Base-by-base conservation (phyloP, 2,888 invertebrate genomes). In the Melanophora roralis region DNA sequence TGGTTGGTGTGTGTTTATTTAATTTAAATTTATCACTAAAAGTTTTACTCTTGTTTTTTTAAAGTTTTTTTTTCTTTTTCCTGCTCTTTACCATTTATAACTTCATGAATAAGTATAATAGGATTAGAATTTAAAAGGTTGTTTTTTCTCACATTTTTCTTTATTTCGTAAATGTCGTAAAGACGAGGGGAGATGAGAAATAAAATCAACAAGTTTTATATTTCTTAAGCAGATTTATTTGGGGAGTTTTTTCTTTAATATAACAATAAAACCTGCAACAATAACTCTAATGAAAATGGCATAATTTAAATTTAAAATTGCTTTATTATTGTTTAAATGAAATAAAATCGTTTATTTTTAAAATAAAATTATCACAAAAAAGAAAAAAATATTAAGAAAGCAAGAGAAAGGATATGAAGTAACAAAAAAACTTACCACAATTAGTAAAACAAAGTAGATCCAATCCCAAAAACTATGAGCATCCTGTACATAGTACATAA, bases 381-480 rank as follows among this genome's bases (percentile, higher is more conserved):
- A 51, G 19, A 11, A 19, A n/a, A 4, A 21, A 8, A 11, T 49
- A 11, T 11, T 21, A 11, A 6, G 27, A 21, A 23, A 21, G 2
- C 12, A 36, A 34, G 1, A 21, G 19, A 12, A 21, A 11, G 0
- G 2, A 5, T 16, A 27, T 0, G 3, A 38, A 19, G 23, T 23
- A 53, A 2, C 32, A 8, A 7, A 23, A 16, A 57, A 82, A 93
- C 97, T 94, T 92, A 99, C 99, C 92, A 99, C 99, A 92, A 99
- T 99, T 83, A 99, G 93, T 81, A 99, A 93, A 78, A 99, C 99
- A 91, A 99, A 99, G 91, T 99, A 99, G 84, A 99, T 97, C 99
- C 99, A 99, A 89, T 99, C 99, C 99, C 99, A 99, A 91, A 99
- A 99, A 83, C 99, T 99, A 91, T 99, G 99, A 62, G 99, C 98